Percentiles rank a stretch among this genome's conserved stretches.
These are phyloP conservation scores for Encarsia formosa DNA, from an alignment of 2,888 invertebrate genomes.

Conservation along the genomic window DNA sequence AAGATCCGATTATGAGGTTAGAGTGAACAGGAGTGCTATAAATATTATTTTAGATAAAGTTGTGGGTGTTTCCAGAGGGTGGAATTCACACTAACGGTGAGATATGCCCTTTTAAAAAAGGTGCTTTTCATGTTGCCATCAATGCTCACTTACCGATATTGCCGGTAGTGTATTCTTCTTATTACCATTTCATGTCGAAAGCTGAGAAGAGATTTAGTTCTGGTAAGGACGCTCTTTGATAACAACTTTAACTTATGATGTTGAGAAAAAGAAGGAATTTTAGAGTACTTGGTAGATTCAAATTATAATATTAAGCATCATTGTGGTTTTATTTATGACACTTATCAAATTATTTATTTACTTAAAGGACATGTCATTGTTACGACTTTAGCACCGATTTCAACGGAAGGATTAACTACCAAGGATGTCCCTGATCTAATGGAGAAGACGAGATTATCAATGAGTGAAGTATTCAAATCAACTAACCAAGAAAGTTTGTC, in stretches of 20 bases:
- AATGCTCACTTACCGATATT: constrained; percentile 82
- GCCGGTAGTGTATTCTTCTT: constrained; percentile 86
- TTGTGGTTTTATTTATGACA: no score
- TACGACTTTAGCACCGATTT: constrained; percentile 71
- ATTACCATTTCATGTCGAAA: constrained; percentile 72
- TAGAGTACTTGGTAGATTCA: no score
- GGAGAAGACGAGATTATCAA: constrained; percentile 52
- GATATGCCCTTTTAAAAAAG: constrained; percentile 92
- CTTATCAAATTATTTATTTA: no score
- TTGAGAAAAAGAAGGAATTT: no score
- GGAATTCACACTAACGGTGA: constrained; percentile 78
- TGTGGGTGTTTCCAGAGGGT: constrained; percentile 95
- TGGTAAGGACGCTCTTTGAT: no score
- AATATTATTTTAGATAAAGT: constrained; percentile 66
- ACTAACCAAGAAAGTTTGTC: constrained; percentile 3
- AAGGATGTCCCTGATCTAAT: constrained; percentile 56
- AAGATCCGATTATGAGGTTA: no score
- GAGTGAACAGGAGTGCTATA: no score
- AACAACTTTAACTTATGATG: no score
- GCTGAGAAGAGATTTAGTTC: no score
- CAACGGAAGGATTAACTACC: constrained; percentile 58
- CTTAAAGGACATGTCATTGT: constrained; percentile 67
- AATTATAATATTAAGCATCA: no score
- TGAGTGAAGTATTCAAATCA: constrained; percentile 55
- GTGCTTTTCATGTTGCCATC: constrained; percentile 91